phyloP scores from a whole-genome alignment of 2,888 invertebrate genomes.

The Quadroppia sp. region DNA sequence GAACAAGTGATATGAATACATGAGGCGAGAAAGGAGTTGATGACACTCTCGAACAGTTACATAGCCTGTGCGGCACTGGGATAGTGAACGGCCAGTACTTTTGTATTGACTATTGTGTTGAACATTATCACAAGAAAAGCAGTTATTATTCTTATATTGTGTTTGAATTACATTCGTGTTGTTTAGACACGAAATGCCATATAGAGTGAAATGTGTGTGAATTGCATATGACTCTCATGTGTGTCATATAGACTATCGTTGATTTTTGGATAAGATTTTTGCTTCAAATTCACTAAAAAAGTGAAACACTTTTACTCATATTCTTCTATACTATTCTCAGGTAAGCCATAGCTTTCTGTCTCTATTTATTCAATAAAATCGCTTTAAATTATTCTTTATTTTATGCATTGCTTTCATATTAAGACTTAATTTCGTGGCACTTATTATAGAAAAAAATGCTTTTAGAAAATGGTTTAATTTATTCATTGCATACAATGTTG shows the following conservation, averaged over 20 bases:
- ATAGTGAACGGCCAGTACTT: neutral
- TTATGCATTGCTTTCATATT: no score
- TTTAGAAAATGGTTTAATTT: no score
- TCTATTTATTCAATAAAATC: no score
- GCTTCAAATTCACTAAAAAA: neutral
- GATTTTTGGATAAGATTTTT: constrained; percentile 18
- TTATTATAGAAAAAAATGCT: no score
- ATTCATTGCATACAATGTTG: no score
- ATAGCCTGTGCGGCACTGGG: neutral
- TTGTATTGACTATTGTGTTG: constrained; percentile 32
- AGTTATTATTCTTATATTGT: neutral
- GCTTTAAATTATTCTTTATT: no score
- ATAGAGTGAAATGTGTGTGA: constrained; percentile 24
- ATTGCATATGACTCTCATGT: constrained; percentile 3
- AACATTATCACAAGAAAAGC: neutral
- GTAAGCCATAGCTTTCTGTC: no score
- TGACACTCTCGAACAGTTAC: neutral
- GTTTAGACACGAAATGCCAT: constrained; percentile 15
- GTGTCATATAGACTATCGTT: neutral
- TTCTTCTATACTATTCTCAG: neutral
- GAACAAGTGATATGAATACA: constrained; percentile 11
- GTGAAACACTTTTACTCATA: constrained; percentile 22
- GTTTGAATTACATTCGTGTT: constrained; percentile 16
- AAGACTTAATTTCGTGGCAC: no score
- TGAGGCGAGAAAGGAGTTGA: constrained; percentile 21